Evolutionary conservation across 2,888 invertebrate species (phyloP).

Genomic region (Acrobasis suavella): DNA sequence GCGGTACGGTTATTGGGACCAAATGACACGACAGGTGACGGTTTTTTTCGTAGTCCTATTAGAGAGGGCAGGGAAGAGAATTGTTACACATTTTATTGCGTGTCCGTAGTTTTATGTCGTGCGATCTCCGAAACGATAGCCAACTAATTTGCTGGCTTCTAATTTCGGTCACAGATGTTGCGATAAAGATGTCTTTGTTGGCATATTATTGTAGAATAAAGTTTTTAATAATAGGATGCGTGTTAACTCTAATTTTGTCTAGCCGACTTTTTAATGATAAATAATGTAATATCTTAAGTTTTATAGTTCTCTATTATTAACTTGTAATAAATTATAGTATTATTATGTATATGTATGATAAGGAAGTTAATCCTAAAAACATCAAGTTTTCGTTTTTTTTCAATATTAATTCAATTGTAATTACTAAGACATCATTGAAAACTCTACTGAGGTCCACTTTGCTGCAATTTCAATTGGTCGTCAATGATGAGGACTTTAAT

Average conservation of each 20-base stretch:
- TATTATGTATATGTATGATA: too few relatives aligned
- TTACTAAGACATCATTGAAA: too few relatives aligned
- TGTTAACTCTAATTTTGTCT: background rate
- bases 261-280: background rate
- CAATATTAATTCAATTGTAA: too few relatives aligned
- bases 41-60: slow-evolving; percentile 49
- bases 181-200: slow-evolving; percentile 55
- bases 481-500: too few relatives aligned
- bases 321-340: too few relatives aligned
- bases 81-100: slow-evolving; percentile 79
- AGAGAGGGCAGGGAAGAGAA: slow-evolving; percentile 56
- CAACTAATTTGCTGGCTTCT: slow-evolving; percentile 65
- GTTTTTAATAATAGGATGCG: slow-evolving; percentile 1
- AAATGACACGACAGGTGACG: slow-evolving; percentile 83
- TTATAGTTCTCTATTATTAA: too few relatives aligned
- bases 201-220: slow-evolving; percentile 22
- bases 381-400: too few relatives aligned
- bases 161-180: slow-evolving; percentile 65
- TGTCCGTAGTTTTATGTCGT: slow-evolving; percentile 55
- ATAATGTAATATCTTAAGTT: background rate
- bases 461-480: too few relatives aligned
- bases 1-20: slow-evolving; percentile 77
- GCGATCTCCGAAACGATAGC: slow-evolving; percentile 55
- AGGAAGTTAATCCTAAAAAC: too few relatives aligned
- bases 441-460: too few relatives aligned